These are phyloP conservation scores for Palloptera scutellata DNA, from an alignment of 2,888 invertebrate species.

Conservation along the genomic window DNA sequence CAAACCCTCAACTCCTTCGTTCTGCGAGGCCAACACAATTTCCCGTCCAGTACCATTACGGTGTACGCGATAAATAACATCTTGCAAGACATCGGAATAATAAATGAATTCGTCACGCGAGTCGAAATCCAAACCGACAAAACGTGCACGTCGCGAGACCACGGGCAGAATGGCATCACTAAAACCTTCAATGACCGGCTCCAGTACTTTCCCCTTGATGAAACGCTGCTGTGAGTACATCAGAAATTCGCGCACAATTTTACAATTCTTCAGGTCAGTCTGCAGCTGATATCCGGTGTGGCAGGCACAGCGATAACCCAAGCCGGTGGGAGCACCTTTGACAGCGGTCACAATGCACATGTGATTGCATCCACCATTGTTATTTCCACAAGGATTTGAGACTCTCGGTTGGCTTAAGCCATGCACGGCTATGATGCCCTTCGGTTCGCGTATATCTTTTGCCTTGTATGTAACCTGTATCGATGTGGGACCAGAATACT, in stretches of 20 bases:
- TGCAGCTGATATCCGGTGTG: slow-evolving; percentile 84
- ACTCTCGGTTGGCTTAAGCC: slow-evolving; percentile 77
- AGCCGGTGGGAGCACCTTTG: slow-evolving; percentile 70
- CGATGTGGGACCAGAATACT: slow-evolving; percentile 80
- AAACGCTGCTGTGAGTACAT: slow-evolving; percentile 96
- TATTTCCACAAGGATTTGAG: slow-evolving; percentile 84
- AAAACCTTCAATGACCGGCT: slow-evolving; percentile 89
- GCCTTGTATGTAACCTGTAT: slow-evolving; percentile 83
- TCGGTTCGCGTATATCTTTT: slow-evolving; percentile 82
- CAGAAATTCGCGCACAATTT: slow-evolving; percentile 84
- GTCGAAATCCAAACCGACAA: slow-evolving; percentile 95
- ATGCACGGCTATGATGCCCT: slow-evolving; percentile 84
- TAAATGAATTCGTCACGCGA: slow-evolving; percentile 90
- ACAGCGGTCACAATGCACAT: slow-evolving; percentile 91
- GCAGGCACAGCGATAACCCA: slow-evolving; percentile 92
- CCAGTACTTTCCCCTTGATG: slow-evolving; percentile 90
- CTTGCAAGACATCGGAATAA: slow-evolving; percentile 96
- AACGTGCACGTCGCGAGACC: slow-evolving; percentile 87
- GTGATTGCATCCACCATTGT: slow-evolving; percentile 90
- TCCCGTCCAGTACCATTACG: slow-evolving; percentile 82
- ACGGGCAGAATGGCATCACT: slow-evolving; percentile 96
- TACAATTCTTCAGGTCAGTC: slow-evolving; percentile 79
- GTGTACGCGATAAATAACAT: slow-evolving; percentile 88
- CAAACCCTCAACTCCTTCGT: slow-evolving; percentile 95
- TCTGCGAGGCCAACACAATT: slow-evolving; percentile 93